Base-by-base conservation (phyloP, 1,140 invertebrate genomes). In the Gonioctena quinquepunctata region DNA sequence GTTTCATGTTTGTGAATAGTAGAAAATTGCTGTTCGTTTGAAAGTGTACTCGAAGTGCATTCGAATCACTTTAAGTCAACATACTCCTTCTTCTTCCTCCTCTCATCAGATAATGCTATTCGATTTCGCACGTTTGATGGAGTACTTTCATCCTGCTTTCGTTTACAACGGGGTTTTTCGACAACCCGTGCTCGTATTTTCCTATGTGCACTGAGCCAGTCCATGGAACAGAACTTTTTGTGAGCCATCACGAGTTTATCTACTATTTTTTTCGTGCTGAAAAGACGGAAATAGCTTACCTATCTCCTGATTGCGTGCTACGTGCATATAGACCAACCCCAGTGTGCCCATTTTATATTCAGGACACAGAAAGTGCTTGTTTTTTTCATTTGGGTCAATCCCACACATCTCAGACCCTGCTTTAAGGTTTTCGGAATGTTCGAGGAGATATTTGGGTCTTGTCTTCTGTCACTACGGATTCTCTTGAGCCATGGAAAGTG, bases 311-410 rank as follows among this genome's bases (percentile, higher is more conserved):
- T 57, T 57, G 54, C 54, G 16, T 23, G 54, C 21, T 23, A 57
- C 21, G 21, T 22, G 54, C 21, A 21, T 13, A 57, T 57, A 57
- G 54, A 59, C 28, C 56, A 33, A 16, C 33, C 16, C 33, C 11
- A 13, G 11, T 42, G 33, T 1, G 11, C 62, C 49, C 42, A 50
- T 65, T 65, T 65, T 25, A 65, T 65, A 66, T 66, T 56, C 64
- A 54, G 64, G 50, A 66, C 64, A 21, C 49, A 66, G 13, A 16
- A 5, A 8, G 64, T 21, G 42, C 18, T 33, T 28, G 49, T 66
- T 66, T 66, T 42, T 66, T 65, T 65, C 62, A 65, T 65, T 65
- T 65, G 22, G 63, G 63, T 8, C 33, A 21, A 65, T 65, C 50
- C 50, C 33, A 49, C 62, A 65, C 64, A 66, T 66, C 50, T 57